phyloP scores from a whole-genome alignment of 2,888 invertebrate genomes.

The Lacanobia oleracea region DNA sequence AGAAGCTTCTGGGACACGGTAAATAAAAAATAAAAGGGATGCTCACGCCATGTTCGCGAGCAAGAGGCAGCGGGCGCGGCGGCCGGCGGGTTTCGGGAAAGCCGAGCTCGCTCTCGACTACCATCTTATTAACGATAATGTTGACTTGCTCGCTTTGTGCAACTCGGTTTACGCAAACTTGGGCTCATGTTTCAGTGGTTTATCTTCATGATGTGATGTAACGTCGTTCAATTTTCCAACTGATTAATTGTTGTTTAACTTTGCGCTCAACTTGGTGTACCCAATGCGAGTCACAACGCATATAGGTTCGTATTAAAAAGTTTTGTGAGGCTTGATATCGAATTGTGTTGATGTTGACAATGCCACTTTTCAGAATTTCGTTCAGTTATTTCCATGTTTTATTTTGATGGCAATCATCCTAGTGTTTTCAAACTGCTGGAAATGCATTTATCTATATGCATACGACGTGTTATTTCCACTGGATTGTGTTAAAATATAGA shows the following conservation, averaged over 20 bases:
- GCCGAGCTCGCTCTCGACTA: conserved; percentile 69
- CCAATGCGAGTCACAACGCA: conserved; percentile 42
- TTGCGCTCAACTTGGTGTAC: conserved; percentile 51
- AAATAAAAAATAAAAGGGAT: conserved; percentile 80
- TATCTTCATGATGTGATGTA: conserved; percentile 66
- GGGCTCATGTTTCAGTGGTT: conserved; percentile 63
- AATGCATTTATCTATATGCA: not conserved
- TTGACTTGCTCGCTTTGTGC: conserved; percentile 73
- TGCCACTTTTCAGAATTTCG: not conserved
- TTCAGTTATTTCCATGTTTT: conserved; percentile 1
- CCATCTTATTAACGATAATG: conserved; percentile 75
- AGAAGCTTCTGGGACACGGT: conserved; percentile 72
- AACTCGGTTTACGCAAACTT: conserved; percentile 67
- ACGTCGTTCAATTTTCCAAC: conserved; percentile 63
- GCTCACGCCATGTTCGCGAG: conserved; percentile 59
- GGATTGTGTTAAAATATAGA: conserved; percentile 27
- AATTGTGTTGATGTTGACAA: not conserved
- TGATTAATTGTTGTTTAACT: conserved; percentile 66
- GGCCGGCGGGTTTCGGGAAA: conserved; percentile 61
- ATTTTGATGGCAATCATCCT: not conserved
- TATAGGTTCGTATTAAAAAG: conserved; percentile 18
- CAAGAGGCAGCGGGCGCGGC: conserved; percentile 39
- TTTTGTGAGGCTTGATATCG: conserved; percentile 20
- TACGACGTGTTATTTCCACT: conserved; percentile 16
- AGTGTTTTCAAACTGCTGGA: not conserved